Conservation (phyloP, 2,888 invertebrate genomes). For the Oasisia sp. region DNA sequence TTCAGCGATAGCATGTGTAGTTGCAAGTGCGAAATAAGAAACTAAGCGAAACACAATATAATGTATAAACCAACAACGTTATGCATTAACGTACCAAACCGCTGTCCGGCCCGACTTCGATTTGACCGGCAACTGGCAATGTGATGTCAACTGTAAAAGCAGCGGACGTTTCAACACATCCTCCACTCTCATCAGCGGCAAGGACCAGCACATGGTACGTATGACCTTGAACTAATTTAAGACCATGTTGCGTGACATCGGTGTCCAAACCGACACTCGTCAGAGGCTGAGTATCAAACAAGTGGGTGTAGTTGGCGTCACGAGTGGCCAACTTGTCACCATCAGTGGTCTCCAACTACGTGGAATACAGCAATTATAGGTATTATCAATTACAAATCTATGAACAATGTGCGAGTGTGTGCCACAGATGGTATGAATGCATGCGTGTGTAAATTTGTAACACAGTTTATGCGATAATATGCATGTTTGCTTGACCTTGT, state of each 20-base stretch:
- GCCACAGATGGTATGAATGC: not conserved
- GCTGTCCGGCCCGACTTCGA: conserved; percentile 3
- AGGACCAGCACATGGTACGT: conserved; percentile 27
- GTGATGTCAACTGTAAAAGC: conserved; percentile 44
- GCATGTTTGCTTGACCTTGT: too few species aligned
- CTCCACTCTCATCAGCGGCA: conserved; percentile 47
- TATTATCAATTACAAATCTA: not conserved
- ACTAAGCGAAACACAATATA: too few species aligned
- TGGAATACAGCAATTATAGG: not conserved
- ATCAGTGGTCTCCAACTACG: not conserved
- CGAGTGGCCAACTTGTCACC: not conserved
- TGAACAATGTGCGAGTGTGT: not conserved
- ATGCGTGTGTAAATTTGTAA: too few species aligned
- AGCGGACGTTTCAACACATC: conserved; percentile 43
- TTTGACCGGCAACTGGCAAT: conserved; percentile 39
- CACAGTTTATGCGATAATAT: too few species aligned
- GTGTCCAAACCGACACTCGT: not conserved
- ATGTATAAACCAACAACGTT: not conserved
- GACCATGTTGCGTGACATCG: not conserved
- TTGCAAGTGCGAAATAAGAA: too few species aligned
- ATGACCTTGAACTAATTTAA: conserved; percentile 13
- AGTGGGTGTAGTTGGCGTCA: not conserved
- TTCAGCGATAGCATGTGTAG: too few species aligned
- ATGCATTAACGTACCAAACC: not conserved
- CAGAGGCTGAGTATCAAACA: not conserved